phyloP scores from a whole-genome alignment of 2,113 vertebrate species.

The Sebastes fasciatus region DNA sequence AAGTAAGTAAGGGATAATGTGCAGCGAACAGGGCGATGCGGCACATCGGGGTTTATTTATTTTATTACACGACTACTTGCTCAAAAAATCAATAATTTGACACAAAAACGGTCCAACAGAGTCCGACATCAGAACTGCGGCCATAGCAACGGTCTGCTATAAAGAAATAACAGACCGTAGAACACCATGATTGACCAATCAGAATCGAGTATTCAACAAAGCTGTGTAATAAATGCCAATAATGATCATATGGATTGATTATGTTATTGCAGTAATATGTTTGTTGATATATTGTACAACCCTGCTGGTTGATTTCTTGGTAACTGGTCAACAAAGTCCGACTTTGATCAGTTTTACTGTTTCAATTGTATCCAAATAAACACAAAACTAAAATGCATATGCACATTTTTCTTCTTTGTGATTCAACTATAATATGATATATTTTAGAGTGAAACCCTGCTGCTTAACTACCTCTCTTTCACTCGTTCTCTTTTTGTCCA shows the following conservation, averaged over 20 bases:
- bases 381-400: neutral
- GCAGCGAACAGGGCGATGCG: no score
- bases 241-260: neutral
- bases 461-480: slow-evolving; percentile 8
- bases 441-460: slow-evolving; percentile 9
- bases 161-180: no score
- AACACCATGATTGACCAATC: no score
- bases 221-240: no score
- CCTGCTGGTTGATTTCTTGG: neutral
- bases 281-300: neutral
- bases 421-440: neutral
- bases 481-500: slow-evolving; percentile 34
- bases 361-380: neutral
- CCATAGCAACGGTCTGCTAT: no score
- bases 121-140: no score
- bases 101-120: no score
- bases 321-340: neutral
- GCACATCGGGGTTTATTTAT: no score
- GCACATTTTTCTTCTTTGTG: neutral
- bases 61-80: no score
- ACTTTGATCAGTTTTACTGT: neutral
- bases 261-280: neutral
- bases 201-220: no score
- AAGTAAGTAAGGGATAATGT: no score
- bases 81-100: no score